Percentiles rank a stretch among this genome's conserved stretches.
These are phyloP conservation scores for Pempheris klunzingeri DNA, from an alignment of 2,797 vertebrate species.

Conservation along the genomic window DNA sequence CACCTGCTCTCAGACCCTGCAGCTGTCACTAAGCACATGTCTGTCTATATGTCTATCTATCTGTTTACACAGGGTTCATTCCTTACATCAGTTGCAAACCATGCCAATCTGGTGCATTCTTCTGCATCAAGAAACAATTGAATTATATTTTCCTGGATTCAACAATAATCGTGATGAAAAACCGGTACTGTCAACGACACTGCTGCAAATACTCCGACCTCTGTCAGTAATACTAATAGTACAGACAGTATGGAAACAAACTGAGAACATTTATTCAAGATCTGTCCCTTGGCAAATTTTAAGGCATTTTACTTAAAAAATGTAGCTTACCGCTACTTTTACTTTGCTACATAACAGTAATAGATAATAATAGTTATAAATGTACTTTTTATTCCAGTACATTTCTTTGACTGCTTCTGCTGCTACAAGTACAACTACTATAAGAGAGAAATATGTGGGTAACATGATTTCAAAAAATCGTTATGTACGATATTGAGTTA, in stretches of 20 bases:
- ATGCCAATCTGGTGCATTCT: neutral
- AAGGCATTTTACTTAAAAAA: neutral
- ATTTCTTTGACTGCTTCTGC: neutral
- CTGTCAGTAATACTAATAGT: neutral
- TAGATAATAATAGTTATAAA: too few relatives aligned
- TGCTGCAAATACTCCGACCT: neutral
- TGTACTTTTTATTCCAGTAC: neutral
- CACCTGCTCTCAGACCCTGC: conserved; percentile 80
- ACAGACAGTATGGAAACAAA: neutral
- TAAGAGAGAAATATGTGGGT: neutral
- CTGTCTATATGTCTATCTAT: conserved; percentile 35
- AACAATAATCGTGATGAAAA: neutral
- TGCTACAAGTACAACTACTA: too few relatives aligned
- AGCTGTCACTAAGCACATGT: conserved; percentile 79
- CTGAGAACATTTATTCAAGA: neutral
- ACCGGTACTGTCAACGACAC: neutral
- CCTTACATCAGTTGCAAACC: neutral
- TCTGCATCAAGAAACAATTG: neutral
- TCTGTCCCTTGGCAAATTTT: neutral
- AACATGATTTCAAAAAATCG: too few relatives aligned
- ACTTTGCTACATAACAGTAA: neutral
- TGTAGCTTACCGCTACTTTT: too few relatives aligned
- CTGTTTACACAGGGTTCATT: conserved; percentile 35
- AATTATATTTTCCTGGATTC: neutral
- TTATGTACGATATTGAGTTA: too few relatives aligned